Evolutionary conservation across 2,888 invertebrate species (phyloP), one percentile per base, ranked within the genome.

Genomic region (Drosophila nigritarsus): DNA sequence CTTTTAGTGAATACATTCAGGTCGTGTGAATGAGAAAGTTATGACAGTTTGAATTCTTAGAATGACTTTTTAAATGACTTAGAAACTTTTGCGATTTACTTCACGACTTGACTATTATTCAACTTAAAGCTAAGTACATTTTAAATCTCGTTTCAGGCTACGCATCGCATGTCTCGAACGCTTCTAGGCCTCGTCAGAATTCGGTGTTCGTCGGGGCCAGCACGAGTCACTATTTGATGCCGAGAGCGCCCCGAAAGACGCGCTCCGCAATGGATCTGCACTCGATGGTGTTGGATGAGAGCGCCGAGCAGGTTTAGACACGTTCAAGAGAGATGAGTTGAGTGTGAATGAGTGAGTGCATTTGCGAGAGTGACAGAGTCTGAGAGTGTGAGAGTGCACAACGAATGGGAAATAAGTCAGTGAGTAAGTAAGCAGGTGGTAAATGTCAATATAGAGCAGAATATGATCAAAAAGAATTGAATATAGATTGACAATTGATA

Each of bases 211-310:
- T 97, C 38, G 96, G 97, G 68, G 94, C 95, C 40, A 95, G 95
- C 92, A 87, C 91, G 63, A 91, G 84, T 67, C 95, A 96, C 58
- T 94, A 96, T 64, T 94, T 96, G 74, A 95, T 96, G 18, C 95
- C 94, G 69, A 95, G 95, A 80, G 95, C 96, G 0, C 96, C 97
- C 0, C 94, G 97, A 15, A 95, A 97, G 73, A 96, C 96, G 7
- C 96, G 97, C 83, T 97, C 97, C 42, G 97, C 97, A 2, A 95
- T 97, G 82, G 97, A 98, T 91, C 95, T 97, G 18, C 97, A 97
- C 87, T 96, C 96, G 32, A 94, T 97, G 89, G 92, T 96, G 83
- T 83, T 95, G 90, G 92, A 94, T 82, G 92, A 92, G 78, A 83
- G 87, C 40, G 92, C 92, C 60, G 92, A 92, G 56, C 91, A 91